Conservation (phyloP, 2,797 vertebrate genomes). For the Enteromius radiatus region DNA sequence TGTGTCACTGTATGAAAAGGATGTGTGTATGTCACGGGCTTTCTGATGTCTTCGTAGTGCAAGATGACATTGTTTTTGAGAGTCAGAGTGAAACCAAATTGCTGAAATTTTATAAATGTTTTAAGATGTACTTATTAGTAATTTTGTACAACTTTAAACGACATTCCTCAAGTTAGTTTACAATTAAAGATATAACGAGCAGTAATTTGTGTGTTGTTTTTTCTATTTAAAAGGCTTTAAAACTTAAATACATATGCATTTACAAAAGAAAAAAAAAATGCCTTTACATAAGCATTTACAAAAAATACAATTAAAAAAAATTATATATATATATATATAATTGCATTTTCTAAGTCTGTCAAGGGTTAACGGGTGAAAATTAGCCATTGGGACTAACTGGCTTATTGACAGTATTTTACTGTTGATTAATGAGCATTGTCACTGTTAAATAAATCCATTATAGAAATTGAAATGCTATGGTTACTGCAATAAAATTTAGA, state of each 20-base stretch:
- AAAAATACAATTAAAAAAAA: background rate
- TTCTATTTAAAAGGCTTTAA: background rate
- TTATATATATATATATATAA: no score
- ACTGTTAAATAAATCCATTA: background rate
- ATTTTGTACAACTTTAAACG: conserved; percentile 13
- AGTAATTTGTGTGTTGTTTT: background rate
- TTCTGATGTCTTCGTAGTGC: background rate
- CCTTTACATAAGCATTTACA: background rate
- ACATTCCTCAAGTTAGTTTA: conserved; percentile 8
- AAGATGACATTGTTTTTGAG: background rate
- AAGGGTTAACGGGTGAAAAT: no score
- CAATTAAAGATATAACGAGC: background rate
- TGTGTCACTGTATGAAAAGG: background rate
- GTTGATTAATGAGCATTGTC: no score
- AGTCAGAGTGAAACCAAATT: background rate
- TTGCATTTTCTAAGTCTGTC: no score
- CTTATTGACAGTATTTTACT: no score
- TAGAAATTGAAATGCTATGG: background rate
- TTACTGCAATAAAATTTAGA: background rate
- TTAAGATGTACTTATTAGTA: background rate
- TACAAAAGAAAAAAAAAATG: background rate
- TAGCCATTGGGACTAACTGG: no score
- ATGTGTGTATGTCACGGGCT: background rate
- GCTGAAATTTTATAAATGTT: conserved; percentile 8
- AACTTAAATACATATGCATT: background rate